Conservation (phyloP, 2,888 invertebrate genomes). For the Trimorus sp. region DNA sequence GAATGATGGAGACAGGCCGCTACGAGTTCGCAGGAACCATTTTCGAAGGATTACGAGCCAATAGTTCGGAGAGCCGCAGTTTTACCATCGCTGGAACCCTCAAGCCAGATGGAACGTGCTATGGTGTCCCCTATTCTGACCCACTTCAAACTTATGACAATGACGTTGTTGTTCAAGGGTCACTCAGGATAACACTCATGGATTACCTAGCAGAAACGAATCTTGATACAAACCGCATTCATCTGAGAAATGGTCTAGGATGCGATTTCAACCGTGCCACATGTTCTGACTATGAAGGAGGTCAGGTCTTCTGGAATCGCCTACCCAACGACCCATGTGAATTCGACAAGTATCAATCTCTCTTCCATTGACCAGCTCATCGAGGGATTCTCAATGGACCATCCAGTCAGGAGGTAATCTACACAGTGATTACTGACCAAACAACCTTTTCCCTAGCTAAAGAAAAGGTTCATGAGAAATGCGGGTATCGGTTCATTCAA, state of each 20-base stretch:
- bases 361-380: too few species aligned
- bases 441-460: neutral
- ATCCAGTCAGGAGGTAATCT: too few species aligned
- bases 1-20: neutral
- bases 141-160: slow-evolving; percentile 58
- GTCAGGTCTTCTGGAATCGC: slow-evolving; percentile 47
- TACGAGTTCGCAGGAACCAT: neutral
- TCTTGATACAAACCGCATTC: slow-evolving; percentile 38
- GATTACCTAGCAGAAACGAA: slow-evolving; percentile 26
- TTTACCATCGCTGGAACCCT: slow-evolving; percentile 42
- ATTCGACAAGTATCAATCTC: too few species aligned
- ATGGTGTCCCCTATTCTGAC: slow-evolving; percentile 62
- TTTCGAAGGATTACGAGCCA: slow-evolving; percentile 11
- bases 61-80: slow-evolving; percentile 23
- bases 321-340: neutral
- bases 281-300: slow-evolving; percentile 55
- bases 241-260: slow-evolving; percentile 22
- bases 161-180: slow-evolving; percentile 57
- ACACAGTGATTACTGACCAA: neutral
- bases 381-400: too few species aligned
- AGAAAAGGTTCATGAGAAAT: neutral
- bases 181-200: slow-evolving; percentile 21
- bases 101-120: slow-evolving; percentile 42
- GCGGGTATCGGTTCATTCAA: neutral
- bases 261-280: slow-evolving; percentile 19